Evolutionary conservation across 2,797 vertebrate genomes (phyloP).

Genomic region (Coccyzus lansbergi): DNA sequence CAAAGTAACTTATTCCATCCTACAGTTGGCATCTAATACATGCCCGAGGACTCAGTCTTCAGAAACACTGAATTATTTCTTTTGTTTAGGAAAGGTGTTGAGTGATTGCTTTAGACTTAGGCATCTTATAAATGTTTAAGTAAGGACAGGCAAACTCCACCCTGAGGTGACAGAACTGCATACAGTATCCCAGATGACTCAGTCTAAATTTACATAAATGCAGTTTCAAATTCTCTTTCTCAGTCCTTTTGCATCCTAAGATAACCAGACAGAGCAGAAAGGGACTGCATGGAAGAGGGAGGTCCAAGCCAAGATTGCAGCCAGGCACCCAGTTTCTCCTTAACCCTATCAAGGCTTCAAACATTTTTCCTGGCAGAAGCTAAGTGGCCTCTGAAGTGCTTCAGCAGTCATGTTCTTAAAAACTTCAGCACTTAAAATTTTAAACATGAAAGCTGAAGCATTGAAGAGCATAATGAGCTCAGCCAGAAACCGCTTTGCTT

Average conservation of each 20-base stretch:
- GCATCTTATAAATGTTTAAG: background rate
- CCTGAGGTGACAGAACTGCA: background rate
- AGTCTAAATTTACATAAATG: background rate
- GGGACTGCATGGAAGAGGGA: background rate
- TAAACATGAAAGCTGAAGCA: background rate
- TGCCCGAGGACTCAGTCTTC: background rate
- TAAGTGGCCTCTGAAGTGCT: background rate
- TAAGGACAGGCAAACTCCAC: background rate
- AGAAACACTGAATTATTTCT: background rate
- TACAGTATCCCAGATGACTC: background rate
- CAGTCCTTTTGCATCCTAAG: background rate
- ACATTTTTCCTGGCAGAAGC: background rate
- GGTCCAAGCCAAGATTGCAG: background rate
- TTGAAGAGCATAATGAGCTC: conserved; percentile 15
- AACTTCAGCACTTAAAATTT: conserved; percentile 10
- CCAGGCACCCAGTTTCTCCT: background rate
- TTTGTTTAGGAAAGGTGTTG: background rate
- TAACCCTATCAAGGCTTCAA: background rate
- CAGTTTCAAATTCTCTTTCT: background rate
- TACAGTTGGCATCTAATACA: background rate
- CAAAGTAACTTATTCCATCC: background rate
- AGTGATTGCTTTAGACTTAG: background rate
- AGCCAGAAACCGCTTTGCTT: conserved; percentile 27
- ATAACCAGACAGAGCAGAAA: background rate
- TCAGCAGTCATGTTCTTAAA: background rate